phyloP scores from a whole-genome alignment of 2,797 vertebrate species.

The Pangasius sanitwongsei region DNA sequence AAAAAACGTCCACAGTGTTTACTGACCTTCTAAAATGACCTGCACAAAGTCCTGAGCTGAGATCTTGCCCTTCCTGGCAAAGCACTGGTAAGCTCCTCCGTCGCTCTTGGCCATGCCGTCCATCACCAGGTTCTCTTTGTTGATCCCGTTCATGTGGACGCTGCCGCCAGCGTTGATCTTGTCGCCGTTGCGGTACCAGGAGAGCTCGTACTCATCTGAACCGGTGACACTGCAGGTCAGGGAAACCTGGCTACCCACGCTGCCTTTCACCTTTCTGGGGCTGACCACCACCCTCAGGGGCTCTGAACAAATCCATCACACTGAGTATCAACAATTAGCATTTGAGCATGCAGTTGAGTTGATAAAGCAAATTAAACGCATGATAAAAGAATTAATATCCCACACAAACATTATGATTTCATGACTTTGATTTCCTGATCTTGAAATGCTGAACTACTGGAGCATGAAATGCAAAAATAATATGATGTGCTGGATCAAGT shows the following conservation, averaged over 20 bases:
- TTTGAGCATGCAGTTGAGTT: neutral
- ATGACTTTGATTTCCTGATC: neutral
- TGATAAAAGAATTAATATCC: neutral
- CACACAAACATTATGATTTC: neutral
- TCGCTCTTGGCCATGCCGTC: slow-evolving; percentile 98
- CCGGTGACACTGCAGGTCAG: slow-evolving; percentile 92
- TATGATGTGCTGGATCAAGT: neutral
- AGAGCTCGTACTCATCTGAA: slow-evolving; percentile 91
- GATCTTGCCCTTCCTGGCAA: slow-evolving; percentile 91
- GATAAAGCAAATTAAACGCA: neutral
- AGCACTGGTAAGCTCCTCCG: slow-evolving; percentile 97
- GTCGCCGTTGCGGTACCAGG: slow-evolving; percentile 97
- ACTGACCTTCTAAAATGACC: slow-evolving; percentile 96
- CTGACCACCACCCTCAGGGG: slow-evolving; percentile 94
- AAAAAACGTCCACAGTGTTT: neutral
- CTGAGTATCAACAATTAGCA: neutral
- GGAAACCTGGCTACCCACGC: slow-evolving; percentile 95
- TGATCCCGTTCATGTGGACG: slow-evolving; percentile 88
- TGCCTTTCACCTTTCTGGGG: slow-evolving; percentile 95
- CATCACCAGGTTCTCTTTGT: slow-evolving; percentile 93
- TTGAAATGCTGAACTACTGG: neutral
- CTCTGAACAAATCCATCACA: slow-evolving; percentile 71
- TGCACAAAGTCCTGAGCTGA: slow-evolving; percentile 97
- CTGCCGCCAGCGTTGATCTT: slow-evolving; percentile 90
- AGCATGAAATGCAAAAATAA: neutral